Evolutionary conservation across 2,113 vertebrate genomes (phyloP).

Genomic region (Sinocyclocheilus maitianheensis): DNA sequence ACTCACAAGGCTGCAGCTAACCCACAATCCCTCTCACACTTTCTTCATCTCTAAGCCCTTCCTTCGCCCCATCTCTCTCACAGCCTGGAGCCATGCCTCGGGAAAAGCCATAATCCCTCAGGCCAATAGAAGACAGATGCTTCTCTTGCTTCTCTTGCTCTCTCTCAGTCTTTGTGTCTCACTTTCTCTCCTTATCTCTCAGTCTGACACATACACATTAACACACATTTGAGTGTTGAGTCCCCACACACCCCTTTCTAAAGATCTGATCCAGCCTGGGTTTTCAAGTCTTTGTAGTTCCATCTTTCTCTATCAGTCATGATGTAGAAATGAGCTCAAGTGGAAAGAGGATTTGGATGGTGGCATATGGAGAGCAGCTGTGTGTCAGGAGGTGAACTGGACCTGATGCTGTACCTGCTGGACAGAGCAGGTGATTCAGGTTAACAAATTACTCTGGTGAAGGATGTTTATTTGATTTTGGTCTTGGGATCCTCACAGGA

Average conservation of each 20-base stretch:
- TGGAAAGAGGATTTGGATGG: constrained; percentile 12
- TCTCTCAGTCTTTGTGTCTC: neutral
- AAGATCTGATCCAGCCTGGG: neutral
- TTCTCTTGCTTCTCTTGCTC: constrained; percentile 20
- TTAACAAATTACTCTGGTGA: neutral
- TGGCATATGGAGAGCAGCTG: constrained; percentile 60
- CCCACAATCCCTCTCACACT: constrained; percentile 32
- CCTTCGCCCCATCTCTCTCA: constrained; percentile 19
- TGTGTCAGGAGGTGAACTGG: constrained; percentile 6
- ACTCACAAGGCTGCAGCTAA: constrained; percentile 34
- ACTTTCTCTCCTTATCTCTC: neutral
- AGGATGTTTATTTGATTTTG: constrained; percentile 28
- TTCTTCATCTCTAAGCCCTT: constrained; percentile 33
- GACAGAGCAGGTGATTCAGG: constrained; percentile 17
- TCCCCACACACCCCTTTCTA: neutral
- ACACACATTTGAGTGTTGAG: constrained; percentile 4
- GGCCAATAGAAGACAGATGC: constrained; percentile 64
- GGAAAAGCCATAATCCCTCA: constrained; percentile 57
- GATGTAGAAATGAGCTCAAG: neutral
- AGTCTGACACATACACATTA: constrained; percentile 33
- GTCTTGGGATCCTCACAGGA: neutral
- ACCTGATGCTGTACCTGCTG: neutral
- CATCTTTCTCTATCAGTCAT: neutral
- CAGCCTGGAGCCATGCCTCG: constrained; percentile 56
- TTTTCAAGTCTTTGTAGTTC: neutral